Evolutionary conservation across 2,797 vertebrate species (phyloP).

Genomic region (Gymnocypris eckloni): DNA sequence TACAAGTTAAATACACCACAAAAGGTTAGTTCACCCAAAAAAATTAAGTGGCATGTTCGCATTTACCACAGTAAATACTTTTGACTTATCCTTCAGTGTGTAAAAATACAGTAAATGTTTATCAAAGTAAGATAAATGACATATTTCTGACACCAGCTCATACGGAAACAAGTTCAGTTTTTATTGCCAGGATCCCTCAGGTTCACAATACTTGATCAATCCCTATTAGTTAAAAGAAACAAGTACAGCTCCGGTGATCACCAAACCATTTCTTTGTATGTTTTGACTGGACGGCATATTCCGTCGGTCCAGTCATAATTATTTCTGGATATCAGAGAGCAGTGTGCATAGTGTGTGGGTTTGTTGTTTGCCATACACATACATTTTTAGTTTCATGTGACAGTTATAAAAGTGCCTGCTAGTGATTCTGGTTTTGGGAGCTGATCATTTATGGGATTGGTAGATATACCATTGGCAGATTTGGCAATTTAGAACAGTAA

Average conservation of each 20-base stretch:
- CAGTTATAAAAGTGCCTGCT: slow-evolving; percentile 24
- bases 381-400: slow-evolving; percentile 3
- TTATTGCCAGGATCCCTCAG: slow-evolving; percentile 67
- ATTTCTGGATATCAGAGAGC: slow-evolving; percentile 50
- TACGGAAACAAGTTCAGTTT: slow-evolving; percentile 51
- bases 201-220: slow-evolving; percentile 62
- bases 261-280: slow-evolving; percentile 35
- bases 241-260: slow-evolving; percentile 48
- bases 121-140: background rate
- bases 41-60: background rate
- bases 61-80: background rate
- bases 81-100: background rate
- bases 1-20: background rate
- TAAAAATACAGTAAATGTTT: background rate
- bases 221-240: slow-evolving; percentile 53
- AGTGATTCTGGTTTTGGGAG: slow-evolving; percentile 8
- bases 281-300: slow-evolving; percentile 38
- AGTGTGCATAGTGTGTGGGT: slow-evolving; percentile 58
- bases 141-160: background rate
- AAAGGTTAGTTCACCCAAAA: background rate
- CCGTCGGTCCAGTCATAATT: slow-evolving; percentile 52
- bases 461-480: slow-evolving; percentile 22
- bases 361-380: slow-evolving; percentile 37
- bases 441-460: slow-evolving; percentile 4
- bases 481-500: slow-evolving; percentile 44